Base-by-base conservation (phyloP, 2,888 invertebrate species). In the Hipparchia sbordonii region DNA sequence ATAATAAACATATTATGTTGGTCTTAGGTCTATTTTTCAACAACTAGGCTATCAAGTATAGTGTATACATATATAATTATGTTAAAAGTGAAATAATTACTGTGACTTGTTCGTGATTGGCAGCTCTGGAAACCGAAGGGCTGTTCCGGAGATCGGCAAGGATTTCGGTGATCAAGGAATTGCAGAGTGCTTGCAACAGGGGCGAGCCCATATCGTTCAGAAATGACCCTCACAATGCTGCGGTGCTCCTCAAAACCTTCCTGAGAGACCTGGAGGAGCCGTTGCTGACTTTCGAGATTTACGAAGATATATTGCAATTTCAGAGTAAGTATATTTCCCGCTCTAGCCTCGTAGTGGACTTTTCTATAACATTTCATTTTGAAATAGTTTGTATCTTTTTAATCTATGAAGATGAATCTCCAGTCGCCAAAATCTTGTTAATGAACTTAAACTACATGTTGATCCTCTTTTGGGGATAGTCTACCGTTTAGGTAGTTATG, bases 161-260 rank as follows among this genome's bases (percentile, higher is more conserved):
- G 86, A 96, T 97, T 74, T 89, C 95, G 0, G 95, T 97, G 78
- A 96, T 99, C 60, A 97, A 97, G 86, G 96, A 97, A 79, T 95
- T 98, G 23, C 98, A 99, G 86, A 95, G 95, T 72, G 95, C 95
- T 61, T 98, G 98, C 82, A 98, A 99, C 92, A 95, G 95, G 77
- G 99, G 99, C n/a, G 95, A 97, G 88, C 90, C 95, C 76, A 94
- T 98, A 75, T 94, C 96, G 83, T 97, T 98, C 94, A 92, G 95
- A 80, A 95, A 95, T 7, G 97, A 98, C 90, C 97, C 98, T 0
- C 98, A 99, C 88, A 96, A 97, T 80, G 98, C 99, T 12, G 99
- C 99, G 2, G 99, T 98, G 23, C 94, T 99, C 71, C 94, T 99
- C 72, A 99, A 99, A 93, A 98, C 98, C 59, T 99, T 99, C 92